phyloP scores from a whole-genome alignment of 2,888 invertebrate species.

The Dorcus hopei region DNA sequence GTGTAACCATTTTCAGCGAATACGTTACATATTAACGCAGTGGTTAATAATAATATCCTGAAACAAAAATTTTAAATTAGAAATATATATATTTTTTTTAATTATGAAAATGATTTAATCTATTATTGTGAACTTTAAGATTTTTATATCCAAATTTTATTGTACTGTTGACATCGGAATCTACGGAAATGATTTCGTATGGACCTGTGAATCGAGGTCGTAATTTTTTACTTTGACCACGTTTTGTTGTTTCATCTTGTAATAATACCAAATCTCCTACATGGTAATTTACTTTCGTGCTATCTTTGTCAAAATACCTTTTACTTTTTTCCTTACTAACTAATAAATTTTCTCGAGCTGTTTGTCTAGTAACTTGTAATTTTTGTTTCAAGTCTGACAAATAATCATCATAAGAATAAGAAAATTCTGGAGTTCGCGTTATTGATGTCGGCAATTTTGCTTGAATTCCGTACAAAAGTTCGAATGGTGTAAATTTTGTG shows the following conservation, averaged over 20 bases:
- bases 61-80: no score
- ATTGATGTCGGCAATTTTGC: constrained; percentile 21
- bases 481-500: constrained; percentile 25
- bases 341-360: constrained; percentile 21
- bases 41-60: neutral
- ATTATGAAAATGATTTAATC: no score
- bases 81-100: no score
- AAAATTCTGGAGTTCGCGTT: constrained; percentile 22
- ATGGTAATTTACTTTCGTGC: neutral
- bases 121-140: no score
- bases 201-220: constrained; percentile 6
- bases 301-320: no score
- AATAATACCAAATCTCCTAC: constrained; percentile 6
- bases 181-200: neutral
- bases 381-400: constrained; percentile 16
- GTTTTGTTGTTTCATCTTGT: constrained; percentile 2
- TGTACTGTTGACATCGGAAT: no score
- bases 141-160: no score
- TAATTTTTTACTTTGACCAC: constrained; percentile 6
- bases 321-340: neutral
- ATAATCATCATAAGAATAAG: constrained; percentile 27
- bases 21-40: no score
- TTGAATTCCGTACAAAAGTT: constrained; percentile 25
- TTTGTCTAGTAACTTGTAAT: constrained; percentile 22
- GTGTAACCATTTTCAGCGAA: no score